These are phyloP conservation scores for Probosciger aterrimus DNA, from an alignment of 2,113 vertebrate genomes.

Conservation along the genomic window DNA sequence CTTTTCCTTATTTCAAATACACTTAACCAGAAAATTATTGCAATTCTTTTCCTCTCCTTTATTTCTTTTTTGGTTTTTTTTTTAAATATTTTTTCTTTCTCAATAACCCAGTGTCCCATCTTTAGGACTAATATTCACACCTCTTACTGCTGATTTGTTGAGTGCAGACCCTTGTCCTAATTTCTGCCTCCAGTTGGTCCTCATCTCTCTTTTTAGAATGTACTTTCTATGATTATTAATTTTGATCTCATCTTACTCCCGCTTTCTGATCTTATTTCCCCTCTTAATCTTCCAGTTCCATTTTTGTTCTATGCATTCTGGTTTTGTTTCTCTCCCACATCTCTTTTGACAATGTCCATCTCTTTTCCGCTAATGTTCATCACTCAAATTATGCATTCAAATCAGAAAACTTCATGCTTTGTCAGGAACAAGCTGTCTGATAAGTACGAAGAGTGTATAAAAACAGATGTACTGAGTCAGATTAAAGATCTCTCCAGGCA, in stretches of 20 bases:
- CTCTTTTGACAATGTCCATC: background rate
- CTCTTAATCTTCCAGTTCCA: background rate
- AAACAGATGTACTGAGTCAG: background rate
- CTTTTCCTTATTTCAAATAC: background rate
- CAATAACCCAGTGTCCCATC: background rate
- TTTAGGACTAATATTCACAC: background rate
- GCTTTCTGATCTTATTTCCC: background rate
- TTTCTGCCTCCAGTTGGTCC: background rate
- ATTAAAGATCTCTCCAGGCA: background rate
- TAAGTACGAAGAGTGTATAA: background rate
- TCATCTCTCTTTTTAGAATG: background rate
- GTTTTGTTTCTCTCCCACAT: background rate
- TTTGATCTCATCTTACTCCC: background rate
- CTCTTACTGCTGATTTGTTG: background rate
- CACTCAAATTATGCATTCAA: background rate
- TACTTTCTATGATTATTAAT: background rate
- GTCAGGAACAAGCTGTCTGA: background rate
- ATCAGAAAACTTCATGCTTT: background rate
- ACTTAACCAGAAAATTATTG: background rate
- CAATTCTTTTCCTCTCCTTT: background rate
- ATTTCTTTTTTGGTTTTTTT: background rate
- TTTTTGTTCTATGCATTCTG: background rate
- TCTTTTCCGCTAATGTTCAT: background rate
- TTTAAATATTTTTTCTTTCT: fast-evolving
- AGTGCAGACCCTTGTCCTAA: background rate